phyloP scores from a whole-genome alignment of 2,888 invertebrate species.

The Muscina levida region DNA sequence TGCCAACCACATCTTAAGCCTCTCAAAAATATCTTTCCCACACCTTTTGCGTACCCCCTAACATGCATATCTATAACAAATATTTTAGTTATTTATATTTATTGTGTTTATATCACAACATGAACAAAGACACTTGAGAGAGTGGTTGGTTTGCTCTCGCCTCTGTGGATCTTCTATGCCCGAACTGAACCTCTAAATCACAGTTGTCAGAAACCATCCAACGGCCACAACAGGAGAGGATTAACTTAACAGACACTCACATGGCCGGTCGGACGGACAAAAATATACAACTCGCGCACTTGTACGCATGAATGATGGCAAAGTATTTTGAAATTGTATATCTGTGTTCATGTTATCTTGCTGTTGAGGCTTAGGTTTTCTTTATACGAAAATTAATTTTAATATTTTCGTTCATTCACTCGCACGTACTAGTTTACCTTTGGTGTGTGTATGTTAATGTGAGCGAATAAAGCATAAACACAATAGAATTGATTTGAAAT shows the following conservation, averaged over 20 bases:
- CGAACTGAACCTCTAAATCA: conserved; percentile 4
- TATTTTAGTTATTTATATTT: background rate
- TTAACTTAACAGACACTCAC: too few relatives aligned
- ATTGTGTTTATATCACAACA: conserved; percentile 29
- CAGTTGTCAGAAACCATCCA: background rate
- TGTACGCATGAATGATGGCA: conserved; percentile 43
- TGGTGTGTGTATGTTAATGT: conserved; percentile 31
- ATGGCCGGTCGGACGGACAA: background rate
- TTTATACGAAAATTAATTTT: too few relatives aligned
- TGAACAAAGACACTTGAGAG: conserved; percentile 55
- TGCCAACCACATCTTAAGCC: too few relatives aligned
- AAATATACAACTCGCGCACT: background rate
- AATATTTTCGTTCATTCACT: too few relatives aligned
- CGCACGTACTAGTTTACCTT: background rate
- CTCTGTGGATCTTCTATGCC: conserved; percentile 8
- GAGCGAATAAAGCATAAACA: conserved; percentile 15
- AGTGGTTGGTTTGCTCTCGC: conserved; percentile 27
- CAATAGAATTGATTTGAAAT: conserved; percentile 19
- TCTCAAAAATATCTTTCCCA: too few relatives aligned
- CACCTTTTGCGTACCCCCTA: too few relatives aligned
- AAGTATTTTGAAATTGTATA: conserved; percentile 52
- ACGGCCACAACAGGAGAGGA: background rate
- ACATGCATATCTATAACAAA: too few relatives aligned
- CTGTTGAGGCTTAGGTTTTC: too few relatives aligned
- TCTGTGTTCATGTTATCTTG: conserved; percentile 14